A percentile compares a stretch with the other conserved stretches of the same genome.
These are phyloP conservation scores for Pyrochroa serraticornis DNA, from an alignment of 2,888 invertebrate genomes.

Conservation along the genomic window DNA sequence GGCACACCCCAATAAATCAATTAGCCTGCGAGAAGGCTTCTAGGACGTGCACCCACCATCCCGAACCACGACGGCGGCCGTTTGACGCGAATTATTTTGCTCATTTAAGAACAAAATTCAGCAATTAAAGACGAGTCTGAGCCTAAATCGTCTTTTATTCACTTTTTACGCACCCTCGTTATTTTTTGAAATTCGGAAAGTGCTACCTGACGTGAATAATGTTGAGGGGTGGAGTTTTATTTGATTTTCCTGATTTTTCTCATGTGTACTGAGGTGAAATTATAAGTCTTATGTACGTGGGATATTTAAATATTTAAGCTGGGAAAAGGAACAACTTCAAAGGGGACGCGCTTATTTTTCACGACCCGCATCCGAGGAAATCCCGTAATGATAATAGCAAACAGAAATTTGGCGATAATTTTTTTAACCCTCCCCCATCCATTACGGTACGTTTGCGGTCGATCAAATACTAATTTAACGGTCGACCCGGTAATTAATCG, in stretches of 20 bases:
- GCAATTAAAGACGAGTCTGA: conserved; percentile 3
- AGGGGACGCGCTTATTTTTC: conserved; percentile 20
- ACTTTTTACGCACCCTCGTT: conserved; percentile 19
- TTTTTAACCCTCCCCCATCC: neutral
- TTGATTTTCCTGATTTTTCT: conserved; percentile 27
- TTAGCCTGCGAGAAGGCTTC: neutral
- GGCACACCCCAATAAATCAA: conserved; percentile 8
- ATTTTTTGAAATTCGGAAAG: conserved; percentile 20
- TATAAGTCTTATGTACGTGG: conserved; percentile 28
- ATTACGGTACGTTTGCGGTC: too few relatives aligned
- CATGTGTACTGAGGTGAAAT: conserved; percentile 29
- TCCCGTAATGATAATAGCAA: neutral
- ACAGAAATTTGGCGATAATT: neutral
- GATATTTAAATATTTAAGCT: conserved; percentile 26
- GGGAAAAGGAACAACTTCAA: conserved; percentile 25
- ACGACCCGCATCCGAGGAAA: conserved; percentile 3
- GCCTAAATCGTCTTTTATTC: conserved; percentile 18
- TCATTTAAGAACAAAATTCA: conserved; percentile 3
- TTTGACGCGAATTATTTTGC: neutral
- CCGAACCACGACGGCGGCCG: conserved; percentile 2
- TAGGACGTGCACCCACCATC: too few relatives aligned
- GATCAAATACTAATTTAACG: too few relatives aligned
- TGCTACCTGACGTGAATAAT: conserved; percentile 25
- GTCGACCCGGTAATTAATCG: too few relatives aligned
- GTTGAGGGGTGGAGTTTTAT: conserved; percentile 22